Percentiles rank a stretch among this genome's conserved stretches.
These are phyloP conservation scores for Melanostoma mellinum DNA, from an alignment of 2,888 invertebrate genomes.

Conservation along the genomic window DNA sequence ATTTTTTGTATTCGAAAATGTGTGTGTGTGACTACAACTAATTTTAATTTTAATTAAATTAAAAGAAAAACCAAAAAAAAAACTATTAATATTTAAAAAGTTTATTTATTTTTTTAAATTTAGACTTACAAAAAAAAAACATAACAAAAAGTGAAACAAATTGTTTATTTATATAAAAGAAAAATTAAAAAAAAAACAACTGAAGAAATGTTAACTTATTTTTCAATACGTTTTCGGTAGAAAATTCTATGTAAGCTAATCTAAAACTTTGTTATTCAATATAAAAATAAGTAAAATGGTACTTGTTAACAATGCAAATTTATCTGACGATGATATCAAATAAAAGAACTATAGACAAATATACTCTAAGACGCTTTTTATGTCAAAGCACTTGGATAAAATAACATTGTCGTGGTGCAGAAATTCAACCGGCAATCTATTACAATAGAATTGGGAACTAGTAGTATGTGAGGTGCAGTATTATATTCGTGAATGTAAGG, in stretches of 20 bases:
- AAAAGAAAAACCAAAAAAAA: slow-evolving; percentile 43
- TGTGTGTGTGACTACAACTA: slow-evolving; percentile 72
- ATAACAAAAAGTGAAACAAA: slow-evolving; percentile 23
- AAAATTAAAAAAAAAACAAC: slow-evolving; percentile 29
- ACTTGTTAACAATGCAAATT: slow-evolving; percentile 69
- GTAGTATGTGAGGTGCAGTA: no score
- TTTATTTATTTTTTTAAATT: slow-evolving; percentile 72
- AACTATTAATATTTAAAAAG: slow-evolving; percentile 53
- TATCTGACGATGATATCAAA: slow-evolving; percentile 65
- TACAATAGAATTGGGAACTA: no score
- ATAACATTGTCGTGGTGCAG: not conserved
- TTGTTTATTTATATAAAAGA: slow-evolving; percentile 62
- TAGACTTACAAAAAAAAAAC: slow-evolving; percentile 55
- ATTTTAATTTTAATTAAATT: slow-evolving; percentile 48
- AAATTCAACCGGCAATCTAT: no score
- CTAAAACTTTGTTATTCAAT: slow-evolving; percentile 61
- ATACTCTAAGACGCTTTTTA: not conserved
- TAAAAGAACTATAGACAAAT: slow-evolving; percentile 66
- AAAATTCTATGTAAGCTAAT: slow-evolving; percentile 67
- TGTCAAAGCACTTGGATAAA: not conserved
- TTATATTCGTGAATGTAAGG: no score
- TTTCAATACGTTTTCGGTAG: slow-evolving; percentile 70
- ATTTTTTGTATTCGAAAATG: slow-evolving; percentile 72
- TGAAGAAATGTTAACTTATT: slow-evolving; percentile 69
- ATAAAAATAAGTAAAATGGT: slow-evolving; percentile 49